These are phyloP conservation scores for Ganaspis sp. DNA, from an alignment of 1,140 invertebrate species.

Conservation along the genomic window DNA sequence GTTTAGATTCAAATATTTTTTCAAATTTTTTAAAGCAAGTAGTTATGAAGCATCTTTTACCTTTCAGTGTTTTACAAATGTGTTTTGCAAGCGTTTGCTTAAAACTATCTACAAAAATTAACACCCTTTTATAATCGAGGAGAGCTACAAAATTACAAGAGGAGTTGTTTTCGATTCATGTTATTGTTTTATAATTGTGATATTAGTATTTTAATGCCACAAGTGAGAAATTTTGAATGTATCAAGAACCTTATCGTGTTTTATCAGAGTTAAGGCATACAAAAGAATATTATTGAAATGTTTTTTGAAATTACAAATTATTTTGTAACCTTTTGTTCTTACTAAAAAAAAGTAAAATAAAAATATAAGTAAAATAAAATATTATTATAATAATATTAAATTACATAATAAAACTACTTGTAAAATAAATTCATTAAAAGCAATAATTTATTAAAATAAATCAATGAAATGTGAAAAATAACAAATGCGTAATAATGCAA, in stretches of 20 bases:
- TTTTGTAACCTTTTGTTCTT: not conserved
- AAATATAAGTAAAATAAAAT: not conserved
- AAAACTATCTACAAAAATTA: not conserved
- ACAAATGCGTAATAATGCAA: no score
- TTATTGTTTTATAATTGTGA: not conserved
- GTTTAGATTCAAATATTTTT: no score
- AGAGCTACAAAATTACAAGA: not conserved
- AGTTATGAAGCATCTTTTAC: no score
- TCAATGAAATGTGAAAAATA: no score
- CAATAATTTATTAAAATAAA: no score
- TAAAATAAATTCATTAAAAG: not conserved
- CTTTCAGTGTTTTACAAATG: no score
- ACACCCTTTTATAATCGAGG: not conserved
- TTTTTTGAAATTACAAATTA: not conserved
- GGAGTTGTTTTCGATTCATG: no score
- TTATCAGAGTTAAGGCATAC: slow-evolving; percentile 21
- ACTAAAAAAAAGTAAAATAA: no score
- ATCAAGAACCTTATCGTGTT: not conserved
- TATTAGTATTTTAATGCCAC: slow-evolving; percentile 10
- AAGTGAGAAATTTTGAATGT: slow-evolving; percentile 13
- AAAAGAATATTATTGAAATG: not conserved
- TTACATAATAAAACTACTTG: no score
- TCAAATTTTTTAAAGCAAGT: no score
- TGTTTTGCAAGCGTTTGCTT: not conserved
- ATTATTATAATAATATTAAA: no score